Evolutionary conservation across 1,140 invertebrate species (phyloP), one percentile per base, ranked within the genome.

Genomic region (Thaumatotibia leucotreta): DNA sequence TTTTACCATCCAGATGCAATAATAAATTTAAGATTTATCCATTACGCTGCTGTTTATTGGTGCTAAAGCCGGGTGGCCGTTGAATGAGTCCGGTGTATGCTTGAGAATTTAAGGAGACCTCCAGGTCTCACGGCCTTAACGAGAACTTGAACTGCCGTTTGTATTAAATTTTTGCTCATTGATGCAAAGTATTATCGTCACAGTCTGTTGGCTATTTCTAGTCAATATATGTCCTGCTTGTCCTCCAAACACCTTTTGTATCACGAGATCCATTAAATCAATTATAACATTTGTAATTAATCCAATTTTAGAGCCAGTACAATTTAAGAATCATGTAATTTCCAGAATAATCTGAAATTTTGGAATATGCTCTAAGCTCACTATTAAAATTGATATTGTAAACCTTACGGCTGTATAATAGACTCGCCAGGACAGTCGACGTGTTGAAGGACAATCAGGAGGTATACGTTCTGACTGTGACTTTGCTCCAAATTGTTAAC

Each of bases 151-250:
- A 58, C 52, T 58, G 52, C 52, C 52, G 52, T 58, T 58, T 58
- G 52, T 58, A 58, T 58, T 31, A 58, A 58, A 58, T 11, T 58
- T 58, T 58, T 58, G 52, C 52, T 58, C 52, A 58, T 58, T 58
- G 24, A 11, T 58, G 52, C 52, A 1, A 45, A 14, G 27, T 58
- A 58, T 58, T 58, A 31, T 27, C 24, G 27, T 58, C 52, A 27
- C 52, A 27, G 52, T n/a, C 1, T 14, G 52, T 54, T 27, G 4
- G 50, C 5, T 27, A 20, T 10, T 24, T 54, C 33, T 14, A 14
- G n/a, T 39, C 11, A 2, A 29, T 49, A n/a, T 4, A 49, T 49
- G 14, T 58, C 4, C 4, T 20, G 10, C 52, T 45, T 20, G 39
- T 45, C 39, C 17, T 20, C 17, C 8, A 45, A 45, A 14, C 4